Percentiles rank a stretch among this genome's conserved stretches.
Conservation (phyloP, 2,113 vertebrate species). For the Rhinoptilus africanus region DNA sequence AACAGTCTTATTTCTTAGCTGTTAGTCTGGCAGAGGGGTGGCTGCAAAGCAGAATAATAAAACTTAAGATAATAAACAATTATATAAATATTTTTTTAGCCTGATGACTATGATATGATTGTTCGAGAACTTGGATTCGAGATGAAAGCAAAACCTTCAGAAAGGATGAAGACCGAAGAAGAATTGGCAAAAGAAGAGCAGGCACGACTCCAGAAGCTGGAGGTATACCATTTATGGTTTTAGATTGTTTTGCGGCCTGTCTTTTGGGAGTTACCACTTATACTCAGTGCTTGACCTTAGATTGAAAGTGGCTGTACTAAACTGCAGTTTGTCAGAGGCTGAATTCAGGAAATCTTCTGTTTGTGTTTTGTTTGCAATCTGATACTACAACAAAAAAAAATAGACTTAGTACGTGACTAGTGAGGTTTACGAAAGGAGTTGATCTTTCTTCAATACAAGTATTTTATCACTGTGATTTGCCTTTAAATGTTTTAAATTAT, state of each 20-base stretch:
- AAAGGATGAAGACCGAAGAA: slow-evolving; percentile 89
- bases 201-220: slow-evolving; percentile 83
- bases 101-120: slow-evolving; percentile 90
- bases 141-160: slow-evolving; percentile 94
- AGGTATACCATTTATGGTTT: slow-evolving; percentile 73
- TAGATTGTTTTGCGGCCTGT: background rate
- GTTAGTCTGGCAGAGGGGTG: background rate
- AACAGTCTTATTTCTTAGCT: background rate
- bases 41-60: background rate
- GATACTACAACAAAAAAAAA: background rate
- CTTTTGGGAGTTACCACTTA: background rate
- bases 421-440: background rate
- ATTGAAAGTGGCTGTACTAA: background rate
- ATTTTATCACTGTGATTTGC: background rate
- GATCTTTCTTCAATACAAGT: background rate
- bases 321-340: background rate
- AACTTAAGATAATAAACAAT: background rate
- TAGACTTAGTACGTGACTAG: background rate
- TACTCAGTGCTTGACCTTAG: background rate
- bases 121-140: slow-evolving; percentile 96
- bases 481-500: background rate
- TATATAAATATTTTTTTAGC: slow-evolving; percentile 67
- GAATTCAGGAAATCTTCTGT: slow-evolving; percentile 15
- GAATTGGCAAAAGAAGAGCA: slow-evolving; percentile 87
- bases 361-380: background rate